A percentile compares a stretch with the other conserved stretches of the same genome.
phyloP scores from a whole-genome alignment of 2,888 invertebrate species.

The Eupithecia inturbata region DNA sequence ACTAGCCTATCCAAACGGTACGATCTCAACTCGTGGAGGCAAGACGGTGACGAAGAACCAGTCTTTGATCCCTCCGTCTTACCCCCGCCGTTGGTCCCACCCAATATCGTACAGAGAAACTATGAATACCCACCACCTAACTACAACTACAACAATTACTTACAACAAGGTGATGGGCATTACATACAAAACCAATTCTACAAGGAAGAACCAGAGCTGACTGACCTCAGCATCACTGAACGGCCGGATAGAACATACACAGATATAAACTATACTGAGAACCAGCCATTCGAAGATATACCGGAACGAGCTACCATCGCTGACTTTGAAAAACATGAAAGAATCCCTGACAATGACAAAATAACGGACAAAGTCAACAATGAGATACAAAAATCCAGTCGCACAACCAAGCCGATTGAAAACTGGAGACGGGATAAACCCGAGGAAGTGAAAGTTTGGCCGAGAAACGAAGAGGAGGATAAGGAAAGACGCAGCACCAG shows the following conservation, averaged over 20 bases:
- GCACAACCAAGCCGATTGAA: conserved; percentile 59
- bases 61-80: conserved; percentile 66
- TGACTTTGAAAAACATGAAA: conserved; percentile 30
- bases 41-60: conserved; percentile 70
- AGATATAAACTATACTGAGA: conserved; percentile 7
- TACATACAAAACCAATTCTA: conserved; percentile 72
- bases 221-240: conserved; percentile 26
- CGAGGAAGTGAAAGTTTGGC: conserved; percentile 39
- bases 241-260: conserved; percentile 34
- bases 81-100: conserved; percentile 52
- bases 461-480: conserved; percentile 28
- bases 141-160: conserved; percentile 63
- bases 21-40: conserved; percentile 77
- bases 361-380: conserved; percentile 66
- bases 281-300: conserved; percentile 14
- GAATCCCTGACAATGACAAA: conserved; percentile 36
- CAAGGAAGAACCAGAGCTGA: conserved; percentile 50
- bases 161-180: conserved; percentile 75
- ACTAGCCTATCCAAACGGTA: conserved; percentile 71
- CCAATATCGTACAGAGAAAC: conserved; percentile 34
- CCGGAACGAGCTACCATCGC: conserved; percentile 33
- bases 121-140: conserved; percentile 68
- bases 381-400: conserved; percentile 65
- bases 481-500: conserved; percentile 57
- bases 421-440: conserved; percentile 73